A percentile compares a stretch with the other conserved stretches of the same genome.
Conservation (phyloP, 2,888 invertebrate species). For the Eupeodes latifasciatus region DNA sequence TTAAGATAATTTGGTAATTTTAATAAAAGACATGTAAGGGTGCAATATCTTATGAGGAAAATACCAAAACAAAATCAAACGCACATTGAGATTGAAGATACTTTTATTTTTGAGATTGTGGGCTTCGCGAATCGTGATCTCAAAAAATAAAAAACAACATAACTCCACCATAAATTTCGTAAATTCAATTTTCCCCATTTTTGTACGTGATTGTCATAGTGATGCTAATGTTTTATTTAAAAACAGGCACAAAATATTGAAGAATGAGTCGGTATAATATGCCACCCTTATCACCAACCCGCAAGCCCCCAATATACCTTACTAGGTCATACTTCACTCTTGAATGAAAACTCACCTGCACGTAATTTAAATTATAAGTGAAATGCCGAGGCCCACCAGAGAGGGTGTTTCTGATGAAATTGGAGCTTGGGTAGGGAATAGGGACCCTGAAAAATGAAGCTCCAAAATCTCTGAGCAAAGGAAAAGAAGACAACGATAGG, state of each 20-base stretch:
- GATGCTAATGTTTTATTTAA: slow-evolving; percentile 76
- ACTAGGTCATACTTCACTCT: slow-evolving; percentile 5
- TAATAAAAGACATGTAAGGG: too few relatives aligned
- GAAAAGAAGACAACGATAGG: background rate
- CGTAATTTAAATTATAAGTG: slow-evolving; percentile 76
- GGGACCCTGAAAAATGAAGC: background rate
- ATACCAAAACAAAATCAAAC: too few relatives aligned
- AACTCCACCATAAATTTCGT: slow-evolving; percentile 64
- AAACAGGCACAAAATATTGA: slow-evolving; percentile 62
- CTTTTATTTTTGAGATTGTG: too few relatives aligned
- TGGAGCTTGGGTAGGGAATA: too few relatives aligned
- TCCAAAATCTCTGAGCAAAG: background rate
- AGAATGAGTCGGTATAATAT: background rate
- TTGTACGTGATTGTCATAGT: slow-evolving; percentile 75
- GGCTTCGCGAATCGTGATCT: too few relatives aligned
- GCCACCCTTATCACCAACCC: background rate
- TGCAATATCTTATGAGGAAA: too few relatives aligned
- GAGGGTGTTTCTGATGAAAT: slow-evolving; percentile 23
- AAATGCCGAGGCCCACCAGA: slow-evolving; percentile 57
- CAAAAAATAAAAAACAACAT: too few relatives aligned
- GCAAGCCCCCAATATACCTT: background rate
- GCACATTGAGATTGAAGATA: too few relatives aligned
- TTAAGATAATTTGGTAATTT: too few relatives aligned
- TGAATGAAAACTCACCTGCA: slow-evolving; percentile 66
- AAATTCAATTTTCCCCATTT: slow-evolving; percentile 75